phyloP scores from a whole-genome alignment of 2,113 vertebrate species.

The Dromaius novaehollandiae region DNA sequence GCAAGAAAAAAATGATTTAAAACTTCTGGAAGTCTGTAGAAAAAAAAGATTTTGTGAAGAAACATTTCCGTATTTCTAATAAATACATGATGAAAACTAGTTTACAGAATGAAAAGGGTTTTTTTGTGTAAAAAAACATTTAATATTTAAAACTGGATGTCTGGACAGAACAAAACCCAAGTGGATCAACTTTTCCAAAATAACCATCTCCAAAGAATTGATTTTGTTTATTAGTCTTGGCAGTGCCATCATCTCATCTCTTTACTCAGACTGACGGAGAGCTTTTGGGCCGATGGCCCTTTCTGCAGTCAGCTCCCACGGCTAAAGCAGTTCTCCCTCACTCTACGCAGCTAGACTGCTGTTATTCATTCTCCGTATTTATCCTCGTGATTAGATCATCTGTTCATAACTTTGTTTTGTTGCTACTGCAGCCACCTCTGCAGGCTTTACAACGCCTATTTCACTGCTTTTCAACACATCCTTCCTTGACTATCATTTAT shows the following conservation, averaged over 20 bases:
- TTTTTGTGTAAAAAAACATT: neutral
- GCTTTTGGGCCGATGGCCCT: neutral
- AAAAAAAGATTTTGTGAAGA: neutral
- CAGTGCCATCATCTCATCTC: neutral
- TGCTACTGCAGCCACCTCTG: neutral
- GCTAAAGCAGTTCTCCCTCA: neutral
- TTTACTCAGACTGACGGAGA: neutral
- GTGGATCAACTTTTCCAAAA: neutral
- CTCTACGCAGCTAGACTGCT: neutral
- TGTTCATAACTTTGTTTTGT: neutral
- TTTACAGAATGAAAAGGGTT: neutral
- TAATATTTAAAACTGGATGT: neutral
- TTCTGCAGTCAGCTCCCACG: neutral
- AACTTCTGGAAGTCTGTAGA: neutral
- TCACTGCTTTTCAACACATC: neutral
- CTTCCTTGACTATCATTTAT: neutral
- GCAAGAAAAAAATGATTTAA: constrained; percentile 29
- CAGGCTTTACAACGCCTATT: neutral
- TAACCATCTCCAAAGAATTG: neutral
- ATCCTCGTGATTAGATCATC: neutral
- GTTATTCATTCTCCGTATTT: neutral
- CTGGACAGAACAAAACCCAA: neutral
- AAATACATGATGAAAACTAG: constrained; percentile 1
- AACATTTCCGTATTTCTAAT: constrained; percentile 6
- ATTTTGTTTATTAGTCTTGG: neutral